Evolutionary conservation across 2,888 invertebrate species (phyloP).

Genomic region (Dioctria rufipes): DNA sequence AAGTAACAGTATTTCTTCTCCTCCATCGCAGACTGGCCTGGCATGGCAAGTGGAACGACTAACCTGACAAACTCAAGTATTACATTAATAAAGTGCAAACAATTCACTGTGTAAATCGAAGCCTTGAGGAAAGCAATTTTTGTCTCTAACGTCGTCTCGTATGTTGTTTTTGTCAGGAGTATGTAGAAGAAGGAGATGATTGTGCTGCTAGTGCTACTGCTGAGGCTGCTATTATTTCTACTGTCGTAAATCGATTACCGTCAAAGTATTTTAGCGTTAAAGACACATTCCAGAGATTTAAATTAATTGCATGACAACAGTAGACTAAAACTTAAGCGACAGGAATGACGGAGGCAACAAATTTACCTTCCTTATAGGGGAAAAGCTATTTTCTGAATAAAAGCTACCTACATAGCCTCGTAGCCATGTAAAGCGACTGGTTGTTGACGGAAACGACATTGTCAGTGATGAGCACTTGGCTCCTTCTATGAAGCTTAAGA

Average conservation of each 20-base stretch:
- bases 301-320: slow-evolving; percentile 10
- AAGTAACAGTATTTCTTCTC: too few species aligned
- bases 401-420: background rate
- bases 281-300: slow-evolving; percentile 16
- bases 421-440: background rate
- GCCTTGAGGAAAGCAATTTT: too few species aligned
- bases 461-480: background rate
- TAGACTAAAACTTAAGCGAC: background rate
- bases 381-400: background rate
- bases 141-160: too few species aligned
- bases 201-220: too few species aligned
- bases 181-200: too few species aligned
- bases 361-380: background rate
- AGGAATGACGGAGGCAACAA: background rate
- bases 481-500: slow-evolving; percentile 11
- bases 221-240: too few species aligned
- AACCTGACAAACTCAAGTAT: too few species aligned
- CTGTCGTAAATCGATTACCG: slow-evolving; percentile 12
- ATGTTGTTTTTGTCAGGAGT: too few species aligned
- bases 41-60: too few species aligned
- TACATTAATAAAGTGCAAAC: too few species aligned
- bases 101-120: too few species aligned
- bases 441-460: background rate
- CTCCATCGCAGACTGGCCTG: too few species aligned
- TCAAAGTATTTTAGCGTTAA: slow-evolving; percentile 7